phyloP scores from a whole-genome alignment of 1,140 invertebrate species.

The Agraylea sexmaculata region DNA sequence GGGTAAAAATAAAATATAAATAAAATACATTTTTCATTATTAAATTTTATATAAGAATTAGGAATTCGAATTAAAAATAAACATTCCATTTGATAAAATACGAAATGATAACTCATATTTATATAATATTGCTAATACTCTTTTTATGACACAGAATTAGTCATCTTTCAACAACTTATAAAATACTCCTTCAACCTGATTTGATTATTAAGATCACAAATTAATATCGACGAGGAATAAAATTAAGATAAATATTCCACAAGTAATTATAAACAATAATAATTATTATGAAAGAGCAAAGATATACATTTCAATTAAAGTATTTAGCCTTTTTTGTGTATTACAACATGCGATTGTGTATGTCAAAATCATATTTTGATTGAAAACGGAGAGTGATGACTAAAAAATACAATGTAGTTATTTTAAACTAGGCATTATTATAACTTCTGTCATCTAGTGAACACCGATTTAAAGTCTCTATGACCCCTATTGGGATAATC shows the following conservation, averaged over 20 bases:
- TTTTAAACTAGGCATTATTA: conserved; percentile 20
- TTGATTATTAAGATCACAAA: no score
- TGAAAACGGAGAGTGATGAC: conserved; percentile 20
- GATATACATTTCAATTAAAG: not conserved
- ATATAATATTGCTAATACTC: no score
- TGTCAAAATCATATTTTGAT: conserved; percentile 11
- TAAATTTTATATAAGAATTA: no score
- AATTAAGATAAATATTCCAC: not conserved
- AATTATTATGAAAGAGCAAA: not conserved
- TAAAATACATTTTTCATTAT: no score
- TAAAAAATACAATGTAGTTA: conserved; percentile 18
- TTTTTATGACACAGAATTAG: no score
- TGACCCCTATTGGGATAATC: conserved; percentile 21
- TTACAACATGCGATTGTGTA: conserved; percentile 6
- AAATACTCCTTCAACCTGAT: no score
- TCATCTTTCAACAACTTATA: no score
- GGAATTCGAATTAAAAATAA: no score
- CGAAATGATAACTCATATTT: no score
- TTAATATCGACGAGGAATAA: no score
- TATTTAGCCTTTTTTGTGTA: conserved; percentile 1
- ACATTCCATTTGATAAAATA: no score
- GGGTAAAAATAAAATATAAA: no score
- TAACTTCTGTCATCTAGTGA: conserved; percentile 19
- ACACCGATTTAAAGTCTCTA: conserved; percentile 21
- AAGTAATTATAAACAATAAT: not conserved